Evolutionary conservation across 2,888 invertebrate species (phyloP).

Genomic region (Sepioteuthis lessoniana): DNA sequence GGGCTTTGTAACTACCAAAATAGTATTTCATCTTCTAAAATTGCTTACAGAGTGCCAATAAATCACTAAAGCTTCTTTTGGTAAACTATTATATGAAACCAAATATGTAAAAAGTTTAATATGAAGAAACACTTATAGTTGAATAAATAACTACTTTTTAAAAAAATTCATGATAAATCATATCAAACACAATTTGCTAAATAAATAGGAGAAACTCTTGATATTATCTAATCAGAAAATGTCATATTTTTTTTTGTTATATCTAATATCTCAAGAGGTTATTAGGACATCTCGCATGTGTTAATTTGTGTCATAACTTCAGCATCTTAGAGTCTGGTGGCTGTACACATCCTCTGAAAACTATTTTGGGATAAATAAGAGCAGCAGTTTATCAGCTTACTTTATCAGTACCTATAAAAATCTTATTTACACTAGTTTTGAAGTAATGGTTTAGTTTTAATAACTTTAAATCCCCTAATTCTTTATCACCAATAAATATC

Average conservation of each 20-base stretch:
- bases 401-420: not conserved
- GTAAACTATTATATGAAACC: not conserved
- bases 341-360: not conserved
- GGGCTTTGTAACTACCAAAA: no score
- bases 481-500: no score
- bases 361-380: not conserved
- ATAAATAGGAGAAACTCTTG: not conserved
- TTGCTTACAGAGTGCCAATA: no score
- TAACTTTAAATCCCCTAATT: not conserved
- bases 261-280: not conserved
- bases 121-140: not conserved
- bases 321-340: not conserved
- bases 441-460: not conserved
- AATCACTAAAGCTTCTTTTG: not conserved
- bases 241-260: not conserved
- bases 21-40: no score
- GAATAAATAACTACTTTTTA: not conserved
- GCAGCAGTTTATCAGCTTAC: not conserved
- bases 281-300: not conserved
- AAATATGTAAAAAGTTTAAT: not conserved
- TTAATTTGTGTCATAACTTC: not conserved
- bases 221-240: conserved; percentile 20
- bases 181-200: not conserved
- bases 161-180: no score
- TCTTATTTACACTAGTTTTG: not conserved